Evolutionary conservation across 2,888 invertebrate species (phyloP), one percentile per base, ranked within the genome.

Genomic region (Chorisops tibialis): DNA sequence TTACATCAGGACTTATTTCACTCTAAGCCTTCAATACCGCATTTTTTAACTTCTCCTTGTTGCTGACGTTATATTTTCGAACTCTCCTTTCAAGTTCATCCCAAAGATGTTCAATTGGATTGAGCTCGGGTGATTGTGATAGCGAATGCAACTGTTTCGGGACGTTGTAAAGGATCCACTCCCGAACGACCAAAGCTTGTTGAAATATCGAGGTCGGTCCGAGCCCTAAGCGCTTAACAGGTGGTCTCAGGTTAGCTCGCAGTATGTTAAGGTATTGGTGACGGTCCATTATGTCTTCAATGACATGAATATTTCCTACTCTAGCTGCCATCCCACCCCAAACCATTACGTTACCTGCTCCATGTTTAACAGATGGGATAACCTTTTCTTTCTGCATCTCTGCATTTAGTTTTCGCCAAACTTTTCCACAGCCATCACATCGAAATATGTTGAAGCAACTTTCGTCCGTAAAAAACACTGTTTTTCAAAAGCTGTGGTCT

Each of bases 401-500:
- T 41, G 43, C 14, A 41, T 41, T 41, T 41, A 12, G 2, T 41
- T 41, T 41, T 41, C 43, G 11, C 43, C 43, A 41, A 12, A 41
- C 43, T 16, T 41, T 41, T 41, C 14, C 43, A 41, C 43, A 14
- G 11, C 43, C 43, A 41, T 41, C 37, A 9, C n/a, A 14, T 12
- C 14, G 6, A 12, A n/a, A 16, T 7, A 41, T 14, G n/a, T n/a
- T n/a, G n/a, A n/a, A n/a, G n/a, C n/a, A n/a, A n/a, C n/a, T n/a
- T n/a, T n/a, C n/a, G n/a, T 51, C 35, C 24, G 50, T 54, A 30
- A 62, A 58, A 14, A 62, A 14, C 7, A 62, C 24, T 45, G 51
- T 61, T 9, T 60, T 63, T 50, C 59, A 60, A 49, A 58, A 51
- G 7, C 50, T 43, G 37, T 51, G 43, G 18, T 50, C 47, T 16